Base-by-base conservation (phyloP, 35 echinoderm and acorn worm species). In the Anneissia japonica region DNA sequence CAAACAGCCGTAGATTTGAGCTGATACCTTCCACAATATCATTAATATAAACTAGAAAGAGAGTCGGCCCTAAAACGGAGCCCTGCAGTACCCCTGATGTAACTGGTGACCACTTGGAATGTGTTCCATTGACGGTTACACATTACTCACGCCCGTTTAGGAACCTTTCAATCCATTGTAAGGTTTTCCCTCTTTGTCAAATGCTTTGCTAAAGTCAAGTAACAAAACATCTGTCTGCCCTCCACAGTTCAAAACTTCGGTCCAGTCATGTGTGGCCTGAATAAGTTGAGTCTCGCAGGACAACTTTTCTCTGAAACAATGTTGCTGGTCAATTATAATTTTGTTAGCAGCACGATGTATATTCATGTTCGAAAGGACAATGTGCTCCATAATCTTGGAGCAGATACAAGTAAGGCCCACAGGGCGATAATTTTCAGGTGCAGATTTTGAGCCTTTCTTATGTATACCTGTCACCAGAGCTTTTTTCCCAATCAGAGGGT, bases 361-460 rank as follows among this genome's bases (percentile, higher is more conserved):
- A 51, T 41, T 46, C 35, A 86, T 91, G 51, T 86, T 82, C 31
- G 73, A 84, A 21, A 91, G 37, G 5, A 91, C 46, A 29, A 91
- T 79, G 51, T 91, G 83, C 79, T 91, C 77, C 77, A 86, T 81
- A n/a, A 91, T 86, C 31, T 91, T 91, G 55, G 83, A 87, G 28
- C 31, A 51, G 39, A 91, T 45, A 86, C 84, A 86, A 30, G 89
- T 86, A 31, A 91, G 84, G 11, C 79, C 80, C 29, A 91, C 86
- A 4, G 89, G 83, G 85, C 83, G 79, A 75, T 91, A 91, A 32
- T n/a, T 86, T 91, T 26, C 74, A 34, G 31, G 83, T 43, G 89
- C 41, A n/a, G 30, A 30, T 79, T 86, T 91, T 55, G 85, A 73
- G 21, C 89, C 89, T 79, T 86, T 85, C 77, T 91, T 91, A 37